phyloP scores from a whole-genome alignment of 2,888 invertebrate species.

The Leptogaster cylindrica region DNA sequence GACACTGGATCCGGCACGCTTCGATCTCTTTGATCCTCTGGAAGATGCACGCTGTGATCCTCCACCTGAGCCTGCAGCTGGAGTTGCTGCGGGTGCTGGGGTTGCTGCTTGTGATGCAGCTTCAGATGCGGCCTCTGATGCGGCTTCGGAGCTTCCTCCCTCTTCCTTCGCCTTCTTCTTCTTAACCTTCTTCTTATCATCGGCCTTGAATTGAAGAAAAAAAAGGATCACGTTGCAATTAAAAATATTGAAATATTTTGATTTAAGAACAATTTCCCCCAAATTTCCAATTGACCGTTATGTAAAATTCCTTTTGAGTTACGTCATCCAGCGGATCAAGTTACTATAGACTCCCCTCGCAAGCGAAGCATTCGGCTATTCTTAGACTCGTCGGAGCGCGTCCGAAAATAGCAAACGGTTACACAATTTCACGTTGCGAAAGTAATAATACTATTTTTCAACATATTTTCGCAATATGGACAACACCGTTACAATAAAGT shows the following conservation, averaged over 20 bases:
- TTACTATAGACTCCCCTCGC: conserved; percentile 7
- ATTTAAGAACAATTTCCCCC: too few species aligned
- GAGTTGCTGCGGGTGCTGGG: conserved; percentile 73
- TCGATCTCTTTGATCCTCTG: conserved; percentile 68
- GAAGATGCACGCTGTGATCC: conserved; percentile 83
- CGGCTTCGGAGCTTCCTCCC: conserved; percentile 65
- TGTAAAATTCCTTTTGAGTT: background rate
- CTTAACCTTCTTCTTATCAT: conserved; percentile 92
- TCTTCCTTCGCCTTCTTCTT: conserved; percentile 83
- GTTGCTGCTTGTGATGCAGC: conserved; percentile 66
- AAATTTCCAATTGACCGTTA: too few species aligned
- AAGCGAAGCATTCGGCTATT: conserved; percentile 19
- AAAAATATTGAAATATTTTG: too few species aligned
- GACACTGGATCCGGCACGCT: conserved; percentile 92
- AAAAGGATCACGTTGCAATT: background rate
- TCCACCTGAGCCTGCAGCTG: conserved; percentile 73
- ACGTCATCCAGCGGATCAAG: conserved; percentile 4
- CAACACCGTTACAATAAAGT: too few species aligned
- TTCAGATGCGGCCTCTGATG: conserved; percentile 68
- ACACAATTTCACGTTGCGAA: conserved; percentile 18
- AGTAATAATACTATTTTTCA: too few species aligned
- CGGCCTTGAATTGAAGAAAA: conserved; percentile 69
- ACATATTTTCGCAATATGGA: too few species aligned
- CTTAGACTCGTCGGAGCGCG: background rate
- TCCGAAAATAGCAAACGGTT: conserved; percentile 27